Conservation (phyloP, 2,113 vertebrate genomes). For the Climacteris rufus region DNA sequence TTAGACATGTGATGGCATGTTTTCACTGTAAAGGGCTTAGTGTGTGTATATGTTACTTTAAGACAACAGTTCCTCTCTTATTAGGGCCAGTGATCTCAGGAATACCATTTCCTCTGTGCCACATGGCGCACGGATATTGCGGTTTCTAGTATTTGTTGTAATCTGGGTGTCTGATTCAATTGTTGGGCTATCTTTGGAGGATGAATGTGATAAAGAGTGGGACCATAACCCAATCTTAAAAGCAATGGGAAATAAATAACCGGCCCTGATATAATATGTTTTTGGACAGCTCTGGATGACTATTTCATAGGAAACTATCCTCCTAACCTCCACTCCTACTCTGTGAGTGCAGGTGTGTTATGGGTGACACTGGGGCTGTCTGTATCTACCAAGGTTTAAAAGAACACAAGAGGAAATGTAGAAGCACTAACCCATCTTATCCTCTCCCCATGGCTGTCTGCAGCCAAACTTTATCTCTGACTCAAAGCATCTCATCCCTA, state of each 20-base stretch:
- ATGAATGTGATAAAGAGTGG: slow-evolving; percentile 49
- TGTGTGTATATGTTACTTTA: not conserved
- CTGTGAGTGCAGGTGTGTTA: not conserved
- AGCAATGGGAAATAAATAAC: slow-evolving; percentile 52
- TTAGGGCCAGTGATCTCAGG: not conserved
- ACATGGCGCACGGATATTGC: slow-evolving; percentile 7
- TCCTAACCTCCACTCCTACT: not conserved
- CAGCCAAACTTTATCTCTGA: not conserved
- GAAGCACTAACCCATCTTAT: not conserved
- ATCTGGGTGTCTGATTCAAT: slow-evolving; percentile 50
- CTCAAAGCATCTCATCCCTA: not conserved
- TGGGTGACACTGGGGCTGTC: not conserved
- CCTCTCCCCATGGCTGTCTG: not conserved
- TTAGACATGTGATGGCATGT: not conserved
- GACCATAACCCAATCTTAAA: slow-evolving; percentile 53
- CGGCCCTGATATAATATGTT: not conserved
- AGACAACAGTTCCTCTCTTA: not conserved
- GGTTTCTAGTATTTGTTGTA: slow-evolving; percentile 10
- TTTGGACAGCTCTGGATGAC: not conserved
- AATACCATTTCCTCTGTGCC: slow-evolving; percentile 30
- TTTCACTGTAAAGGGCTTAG: not conserved
- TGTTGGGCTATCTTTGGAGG: slow-evolving; percentile 47
- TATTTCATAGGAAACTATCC: slow-evolving; percentile 7
- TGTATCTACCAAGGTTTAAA: not conserved
- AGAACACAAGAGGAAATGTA: not conserved